phyloP scores from a whole-genome alignment of 2,797 vertebrate species.

The Nannoperca australis region DNA sequence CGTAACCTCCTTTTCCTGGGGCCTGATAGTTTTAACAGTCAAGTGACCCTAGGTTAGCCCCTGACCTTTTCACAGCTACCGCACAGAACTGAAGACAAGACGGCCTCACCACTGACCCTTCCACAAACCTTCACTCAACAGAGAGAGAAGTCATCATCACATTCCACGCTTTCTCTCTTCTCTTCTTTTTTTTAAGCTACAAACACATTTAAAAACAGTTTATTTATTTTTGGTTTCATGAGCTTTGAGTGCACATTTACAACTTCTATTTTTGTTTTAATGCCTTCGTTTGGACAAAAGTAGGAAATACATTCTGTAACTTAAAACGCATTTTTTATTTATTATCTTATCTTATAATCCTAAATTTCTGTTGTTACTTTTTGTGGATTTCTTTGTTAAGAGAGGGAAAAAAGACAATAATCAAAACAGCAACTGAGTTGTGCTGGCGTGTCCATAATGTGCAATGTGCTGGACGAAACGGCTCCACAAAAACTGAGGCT shows the following conservation, averaged over 20 bases:
- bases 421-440: constrained; percentile 65
- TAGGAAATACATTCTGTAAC: not conserved
- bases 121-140: constrained; percentile 65
- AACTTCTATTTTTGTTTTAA: not conserved
- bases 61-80: constrained; percentile 85
- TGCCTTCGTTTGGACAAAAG: constrained; percentile 1
- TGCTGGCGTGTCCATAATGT: constrained; percentile 70
- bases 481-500: constrained; percentile 84
- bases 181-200: not conserved
- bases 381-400: constrained; percentile 13
- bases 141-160: constrained; percentile 59
- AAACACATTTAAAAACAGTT: not conserved
- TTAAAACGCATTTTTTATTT: not conserved
- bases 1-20: constrained; percentile 82
- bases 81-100: constrained; percentile 56
- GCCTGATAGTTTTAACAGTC: constrained; percentile 85
- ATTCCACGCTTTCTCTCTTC: constrained; percentile 56
- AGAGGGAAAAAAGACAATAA: constrained; percentile 57
- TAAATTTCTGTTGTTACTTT: constrained; percentile 13
- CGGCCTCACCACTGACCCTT: constrained; percentile 54
- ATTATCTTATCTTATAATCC: not conserved
- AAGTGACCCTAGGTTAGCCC: constrained; percentile 91
- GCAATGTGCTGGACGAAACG: constrained; percentile 72
- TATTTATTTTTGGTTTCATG: not conserved
- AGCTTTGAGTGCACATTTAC: not conserved